A percentile compares a stretch with the other conserved stretches of the same genome.
Evolutionary conservation across 1,140 invertebrate species (phyloP).

Genomic region (Listronotus bonariensis): DNA sequence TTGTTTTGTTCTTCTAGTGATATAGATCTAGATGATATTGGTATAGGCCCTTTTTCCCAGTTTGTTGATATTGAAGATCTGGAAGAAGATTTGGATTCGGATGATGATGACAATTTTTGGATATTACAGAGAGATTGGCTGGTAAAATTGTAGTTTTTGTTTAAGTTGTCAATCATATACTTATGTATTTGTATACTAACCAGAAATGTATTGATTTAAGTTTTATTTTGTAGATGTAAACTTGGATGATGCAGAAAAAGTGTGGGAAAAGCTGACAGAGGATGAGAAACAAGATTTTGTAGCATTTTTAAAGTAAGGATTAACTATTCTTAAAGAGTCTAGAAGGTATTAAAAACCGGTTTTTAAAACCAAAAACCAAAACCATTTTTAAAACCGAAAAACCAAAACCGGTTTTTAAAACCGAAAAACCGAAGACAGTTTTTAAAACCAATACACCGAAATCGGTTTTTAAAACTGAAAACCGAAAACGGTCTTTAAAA

Average conservation of each 20-base stretch:
- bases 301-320: conserved; percentile 59
- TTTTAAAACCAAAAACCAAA: no score
- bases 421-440: no score
- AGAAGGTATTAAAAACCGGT: no score
- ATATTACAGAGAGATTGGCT: conserved; percentile 60
- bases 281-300: conserved; percentile 66
- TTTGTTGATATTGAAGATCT: conserved; percentile 37
- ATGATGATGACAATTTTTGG: conserved; percentile 48
- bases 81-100: conserved; percentile 44
- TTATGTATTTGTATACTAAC: conserved; percentile 3
- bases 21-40: conserved; percentile 35
- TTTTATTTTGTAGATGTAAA: conserved; percentile 55
- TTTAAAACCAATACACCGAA: no score
- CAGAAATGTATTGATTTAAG: background rate
- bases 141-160: conserved; percentile 26
- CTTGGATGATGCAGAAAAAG: conserved; percentile 64
- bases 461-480: no score
- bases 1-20: conserved; percentile 20
- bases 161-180: background rate
- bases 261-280: conserved; percentile 65
- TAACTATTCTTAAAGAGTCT: no score
- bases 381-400: no score
- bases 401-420: no score
- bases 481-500: no score
- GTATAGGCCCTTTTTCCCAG: conserved; percentile 22